Evolutionary conservation across 2,797 vertebrate genomes (phyloP), one percentile per base, ranked within the genome.

Genomic region (Cryptoprocta ferox): DNA sequence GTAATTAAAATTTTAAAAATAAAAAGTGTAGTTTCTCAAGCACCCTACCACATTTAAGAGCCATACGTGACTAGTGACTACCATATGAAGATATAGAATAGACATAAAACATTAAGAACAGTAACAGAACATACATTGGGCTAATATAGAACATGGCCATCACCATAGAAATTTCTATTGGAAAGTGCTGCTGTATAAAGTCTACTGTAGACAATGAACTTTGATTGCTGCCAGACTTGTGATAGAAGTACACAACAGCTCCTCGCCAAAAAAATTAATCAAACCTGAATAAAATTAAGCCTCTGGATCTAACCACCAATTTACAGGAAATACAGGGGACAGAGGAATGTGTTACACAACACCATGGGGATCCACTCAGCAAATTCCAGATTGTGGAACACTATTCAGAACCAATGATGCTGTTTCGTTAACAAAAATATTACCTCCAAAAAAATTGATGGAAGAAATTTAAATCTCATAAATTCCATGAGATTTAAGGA

Each of bases 241-340:
- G 4, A 45, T 21, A 13, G 48, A 80, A 28, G 8, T n/a, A 68
- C n/a, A 30, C 42, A 91, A 61, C 6, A 83, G 18, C 24, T 83
- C 13, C 30, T 90, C 45, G 24, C 73, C 32, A 84, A 79, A 56
- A 61, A 65, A 92, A 61, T 32, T 65, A 79, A 80, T 11, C 37
- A 84, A 37, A 80, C 12, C 71, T 24, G n/a, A 93, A 89, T 42
- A 79, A 91, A 88, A 48, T 32, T 35, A 63, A 82, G 68, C 53
- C 76, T 94, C 59, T 95, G 66, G 28, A 63, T 81, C 70, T 83
- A 93, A 91, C 39, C 48, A 45, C 42, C 73, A 86, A 66, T 48
- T 63, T 70, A 86, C 11, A 82, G 39, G 85, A 95, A 95, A 81
- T 73, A 26, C 14, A 32, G 37, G 32, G 48, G 35, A 48, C 78